Conservation (phyloP, 2,888 invertebrate genomes). For the Xestia rhomboidea region DNA sequence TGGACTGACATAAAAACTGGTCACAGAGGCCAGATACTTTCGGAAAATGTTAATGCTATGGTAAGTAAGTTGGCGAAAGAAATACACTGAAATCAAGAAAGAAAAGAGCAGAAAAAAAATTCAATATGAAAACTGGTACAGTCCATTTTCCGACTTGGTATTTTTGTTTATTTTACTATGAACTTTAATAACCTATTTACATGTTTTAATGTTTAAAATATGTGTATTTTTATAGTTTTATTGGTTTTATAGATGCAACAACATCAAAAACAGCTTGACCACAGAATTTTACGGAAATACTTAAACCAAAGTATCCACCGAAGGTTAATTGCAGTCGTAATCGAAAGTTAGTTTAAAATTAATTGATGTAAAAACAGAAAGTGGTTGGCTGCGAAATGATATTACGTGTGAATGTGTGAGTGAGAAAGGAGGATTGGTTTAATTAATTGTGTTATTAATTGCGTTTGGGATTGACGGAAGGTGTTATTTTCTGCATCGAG, state of each 20-base stretch:
- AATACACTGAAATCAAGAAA: neutral
- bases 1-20: neutral
- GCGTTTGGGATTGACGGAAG: neutral
- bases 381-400: conserved; percentile 29
- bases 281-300: conserved; percentile 13
- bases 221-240: neutral
- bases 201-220: neutral
- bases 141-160: neutral
- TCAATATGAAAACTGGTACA: neutral
- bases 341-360: conserved; percentile 43
- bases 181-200: neutral
- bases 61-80: neutral
- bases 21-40: neutral
- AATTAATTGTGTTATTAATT: neutral
- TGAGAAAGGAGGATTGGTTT: conserved; percentile 22
- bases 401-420: conserved; percentile 16
- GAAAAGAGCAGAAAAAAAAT: neutral
- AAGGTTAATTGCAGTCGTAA: conserved; percentile 8
- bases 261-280: conserved; percentile 9
- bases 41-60: neutral
- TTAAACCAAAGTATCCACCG: neutral
- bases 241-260: neutral
- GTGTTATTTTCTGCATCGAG: neutral
- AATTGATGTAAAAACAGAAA: conserved; percentile 50
- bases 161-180: neutral